phyloP scores from a whole-genome alignment of 2,113 vertebrate species.

The Eulacestoma nigropectus region DNA sequence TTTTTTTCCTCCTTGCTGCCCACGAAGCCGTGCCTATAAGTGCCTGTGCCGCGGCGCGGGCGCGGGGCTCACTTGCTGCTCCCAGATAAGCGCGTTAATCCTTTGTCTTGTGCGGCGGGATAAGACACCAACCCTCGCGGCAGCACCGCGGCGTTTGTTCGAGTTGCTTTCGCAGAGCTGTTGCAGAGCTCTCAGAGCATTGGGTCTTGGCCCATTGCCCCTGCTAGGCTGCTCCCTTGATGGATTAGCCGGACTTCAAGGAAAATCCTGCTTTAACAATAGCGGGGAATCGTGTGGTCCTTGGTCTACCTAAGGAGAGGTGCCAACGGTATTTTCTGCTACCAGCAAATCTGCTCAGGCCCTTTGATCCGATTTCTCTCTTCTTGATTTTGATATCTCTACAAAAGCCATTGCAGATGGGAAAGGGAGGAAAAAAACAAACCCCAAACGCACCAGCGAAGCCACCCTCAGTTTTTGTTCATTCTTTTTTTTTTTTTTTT shows the following conservation, averaged over 20 bases:
- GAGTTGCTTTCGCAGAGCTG: neutral
- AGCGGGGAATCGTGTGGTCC: neutral
- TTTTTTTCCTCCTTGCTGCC: neutral
- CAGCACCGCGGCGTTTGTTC: neutral
- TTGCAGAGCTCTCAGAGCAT: neutral
- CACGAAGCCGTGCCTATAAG: neutral
- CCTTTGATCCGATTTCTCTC: slow-evolving; percentile 38
- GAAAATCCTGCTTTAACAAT: slow-evolving; percentile 35
- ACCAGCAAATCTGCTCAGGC: neutral
- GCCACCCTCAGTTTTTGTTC: neutral
- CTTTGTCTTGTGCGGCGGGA: neutral
- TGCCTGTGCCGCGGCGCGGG: neutral
- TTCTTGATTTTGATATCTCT: slow-evolving; percentile 32
- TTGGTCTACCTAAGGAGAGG: neutral
- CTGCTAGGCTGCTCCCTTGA: neutral
- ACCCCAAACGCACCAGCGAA: neutral
- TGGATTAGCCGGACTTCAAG: slow-evolving; percentile 54
- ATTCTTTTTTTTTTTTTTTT: neutral
- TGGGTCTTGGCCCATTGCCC: slow-evolving; percentile 14
- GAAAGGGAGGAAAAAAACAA: neutral
- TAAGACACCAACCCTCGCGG: neutral
- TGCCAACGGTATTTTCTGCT: slow-evolving; percentile 9
- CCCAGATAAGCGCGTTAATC: slow-evolving; percentile 31
- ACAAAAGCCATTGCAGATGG: slow-evolving; percentile 11
- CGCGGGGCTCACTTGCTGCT: slow-evolving; percentile 17